These are phyloP conservation scores for Paramisgurnus dabryanus DNA, from an alignment of 2,113 vertebrate genomes.

Conservation along the genomic window DNA sequence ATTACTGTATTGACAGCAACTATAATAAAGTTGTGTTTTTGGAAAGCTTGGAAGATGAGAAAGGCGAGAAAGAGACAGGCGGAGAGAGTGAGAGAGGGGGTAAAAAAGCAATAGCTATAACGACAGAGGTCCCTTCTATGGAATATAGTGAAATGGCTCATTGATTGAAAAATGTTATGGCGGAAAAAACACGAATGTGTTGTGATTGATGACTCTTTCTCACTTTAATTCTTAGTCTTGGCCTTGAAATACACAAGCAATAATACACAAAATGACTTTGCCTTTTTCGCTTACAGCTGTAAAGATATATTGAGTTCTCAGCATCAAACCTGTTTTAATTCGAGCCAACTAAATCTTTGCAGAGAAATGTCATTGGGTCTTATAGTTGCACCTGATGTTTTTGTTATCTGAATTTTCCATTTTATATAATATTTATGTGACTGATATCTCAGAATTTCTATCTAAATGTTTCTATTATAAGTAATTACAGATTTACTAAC, in stretches of 20 bases:
- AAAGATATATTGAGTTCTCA: neutral
- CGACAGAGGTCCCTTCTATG: conserved; percentile 45
- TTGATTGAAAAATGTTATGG: conserved; percentile 67
- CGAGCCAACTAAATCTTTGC: neutral
- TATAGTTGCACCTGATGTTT: neutral
- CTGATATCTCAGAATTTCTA: too few relatives aligned
- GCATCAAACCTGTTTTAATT: neutral
- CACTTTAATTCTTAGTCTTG: neutral
- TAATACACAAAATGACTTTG: conserved; percentile 6
- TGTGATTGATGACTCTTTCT: conserved; percentile 47
- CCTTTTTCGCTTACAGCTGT: neutral
- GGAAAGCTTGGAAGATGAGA: conserved; percentile 62
- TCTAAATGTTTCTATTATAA: too few relatives aligned
- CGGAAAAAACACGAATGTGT: conserved; percentile 14
- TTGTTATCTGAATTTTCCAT: neutral
- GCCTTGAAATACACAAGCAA: conserved; percentile 28
- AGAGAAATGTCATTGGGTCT: neutral
- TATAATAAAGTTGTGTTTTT: conserved; percentile 83
- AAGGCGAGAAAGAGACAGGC: conserved; percentile 55
- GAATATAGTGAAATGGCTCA: conserved; percentile 49
- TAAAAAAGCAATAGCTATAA: conserved; percentile 54
- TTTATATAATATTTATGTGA: too few relatives aligned
- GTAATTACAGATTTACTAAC: too few relatives aligned
- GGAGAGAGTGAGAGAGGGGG: conserved; percentile 61
- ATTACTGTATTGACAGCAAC: conserved; percentile 80